Conservation (phyloP, 1,140 invertebrate species). For the Drosophila micromelanica region DNA sequence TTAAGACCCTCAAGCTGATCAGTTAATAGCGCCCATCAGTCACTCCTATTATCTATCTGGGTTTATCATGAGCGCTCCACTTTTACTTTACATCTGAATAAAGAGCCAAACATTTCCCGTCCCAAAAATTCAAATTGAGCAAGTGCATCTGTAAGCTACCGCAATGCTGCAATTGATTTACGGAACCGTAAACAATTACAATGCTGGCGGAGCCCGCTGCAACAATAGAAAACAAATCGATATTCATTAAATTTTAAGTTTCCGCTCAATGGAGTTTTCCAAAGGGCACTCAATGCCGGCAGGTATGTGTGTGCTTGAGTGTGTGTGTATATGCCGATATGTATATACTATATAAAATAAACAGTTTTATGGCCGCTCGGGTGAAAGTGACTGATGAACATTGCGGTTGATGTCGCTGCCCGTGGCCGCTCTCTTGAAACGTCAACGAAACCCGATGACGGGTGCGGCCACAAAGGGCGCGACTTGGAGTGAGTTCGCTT, state of each 20-base stretch:
- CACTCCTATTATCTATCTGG: too few relatives aligned
- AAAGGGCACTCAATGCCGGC: conserved; percentile 54
- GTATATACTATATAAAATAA: conserved; percentile 43
- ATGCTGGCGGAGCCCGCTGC: conserved; percentile 14
- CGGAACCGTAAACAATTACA: conserved; percentile 54
- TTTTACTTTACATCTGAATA: conserved; percentile 21
- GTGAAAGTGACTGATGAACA: conserved; percentile 78
- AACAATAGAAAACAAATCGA: conserved; percentile 52
- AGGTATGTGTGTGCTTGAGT: conserved; percentile 21
- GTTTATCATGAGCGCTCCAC: conserved; percentile 9
- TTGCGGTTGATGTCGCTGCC: conserved; percentile 35
- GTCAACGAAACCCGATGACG: conserved; percentile 49
- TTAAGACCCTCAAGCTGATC: background rate
- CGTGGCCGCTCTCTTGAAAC: conserved; percentile 46
- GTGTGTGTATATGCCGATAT: conserved; percentile 12
- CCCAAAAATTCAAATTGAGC: conserved; percentile 9
- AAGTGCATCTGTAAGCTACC: conserved; percentile 56
- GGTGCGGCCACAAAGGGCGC: conserved; percentile 73
- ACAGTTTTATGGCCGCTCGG: conserved; percentile 70
- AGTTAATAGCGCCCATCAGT: background rate
- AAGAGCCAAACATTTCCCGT: conserved; percentile 18
- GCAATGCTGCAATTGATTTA: conserved; percentile 55
- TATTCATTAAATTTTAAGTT: conserved; percentile 59
- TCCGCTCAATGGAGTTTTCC: conserved; percentile 68
- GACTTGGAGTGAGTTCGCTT: conserved; percentile 68